Evolutionary conservation across 2,113 vertebrate species (phyloP).

Genomic region (Motacilla tschutschensis): DNA sequence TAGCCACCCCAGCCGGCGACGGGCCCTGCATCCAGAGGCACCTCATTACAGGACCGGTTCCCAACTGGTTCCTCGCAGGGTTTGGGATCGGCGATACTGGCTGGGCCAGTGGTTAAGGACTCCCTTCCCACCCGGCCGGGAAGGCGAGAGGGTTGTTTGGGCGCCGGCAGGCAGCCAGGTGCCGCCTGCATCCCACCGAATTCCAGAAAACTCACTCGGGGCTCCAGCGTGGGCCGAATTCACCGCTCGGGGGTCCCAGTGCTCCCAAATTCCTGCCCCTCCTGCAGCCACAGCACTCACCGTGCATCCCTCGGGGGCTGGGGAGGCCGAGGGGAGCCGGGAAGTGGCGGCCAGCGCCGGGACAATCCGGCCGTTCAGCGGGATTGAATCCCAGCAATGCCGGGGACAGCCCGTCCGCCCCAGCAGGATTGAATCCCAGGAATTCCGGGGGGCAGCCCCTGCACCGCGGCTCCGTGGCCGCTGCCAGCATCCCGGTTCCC

Average conservation of each 20-base stretch:
- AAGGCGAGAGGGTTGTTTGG: neutral
- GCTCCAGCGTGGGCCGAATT: neutral
- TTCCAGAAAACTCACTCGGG: neutral
- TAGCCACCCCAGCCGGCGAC: neutral
- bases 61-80: conserved; percentile 21
- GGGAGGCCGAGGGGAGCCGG: neutral
- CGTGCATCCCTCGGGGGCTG: neutral
- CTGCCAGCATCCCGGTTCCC: neutral
- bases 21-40: conserved; percentile 19
- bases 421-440: conserved; percentile 16
- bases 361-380: neutral
- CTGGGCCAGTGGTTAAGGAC: conserved; percentile 10
- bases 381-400: neutral
- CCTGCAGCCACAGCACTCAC: accelerated
- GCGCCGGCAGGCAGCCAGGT: neutral
- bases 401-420: neutral
- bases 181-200: neutral
- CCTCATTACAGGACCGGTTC: conserved; percentile 47
- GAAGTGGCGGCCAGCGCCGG: accelerated
- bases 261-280: neutral
- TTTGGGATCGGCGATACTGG: conserved; percentile 15
- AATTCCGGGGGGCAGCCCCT: neutral
- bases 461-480: neutral
- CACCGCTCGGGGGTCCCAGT: accelerated
- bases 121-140: neutral